Conservation (phyloP, 2,888 invertebrate genomes). For the Rhagium mordax region DNA sequence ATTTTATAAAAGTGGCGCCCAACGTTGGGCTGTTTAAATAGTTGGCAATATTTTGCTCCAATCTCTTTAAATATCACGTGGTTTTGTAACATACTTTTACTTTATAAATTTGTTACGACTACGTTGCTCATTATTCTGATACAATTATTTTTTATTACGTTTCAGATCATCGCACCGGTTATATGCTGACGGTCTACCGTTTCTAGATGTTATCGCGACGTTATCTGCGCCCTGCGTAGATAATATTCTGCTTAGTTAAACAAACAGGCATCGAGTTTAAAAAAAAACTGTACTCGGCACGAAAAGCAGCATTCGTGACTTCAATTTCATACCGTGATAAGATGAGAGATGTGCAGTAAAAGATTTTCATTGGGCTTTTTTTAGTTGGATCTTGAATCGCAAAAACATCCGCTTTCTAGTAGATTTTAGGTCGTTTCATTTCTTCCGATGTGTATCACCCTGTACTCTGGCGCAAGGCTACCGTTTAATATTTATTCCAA, state of each 20-base stretch:
- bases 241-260: constrained; percentile 22
- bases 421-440: neutral
- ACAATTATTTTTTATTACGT: constrained; percentile 4
- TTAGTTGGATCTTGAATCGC: neutral
- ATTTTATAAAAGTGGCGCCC: too few relatives aligned
- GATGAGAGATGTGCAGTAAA: constrained; percentile 5
- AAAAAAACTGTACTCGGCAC: constrained; percentile 13
- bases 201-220: constrained; percentile 11
- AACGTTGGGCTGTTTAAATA: too few relatives aligned
- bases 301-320: constrained; percentile 26
- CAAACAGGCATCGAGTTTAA: constrained; percentile 1
- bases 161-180: neutral
- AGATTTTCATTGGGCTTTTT: neutral
- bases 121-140: neutral
- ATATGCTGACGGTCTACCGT: neutral
- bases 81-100: too few relatives aligned
- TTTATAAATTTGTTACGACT: neutral
- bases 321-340: constrained; percentile 26
- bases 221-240: constrained; percentile 15
- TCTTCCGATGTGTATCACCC: neutral
- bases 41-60: too few relatives aligned
- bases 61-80: too few relatives aligned
- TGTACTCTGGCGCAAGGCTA: neutral
- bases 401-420: constrained; percentile 1
- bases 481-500: neutral